These are phyloP conservation scores for Melieria picta DNA, from an alignment of 2,888 invertebrate species.

Conservation along the genomic window DNA sequence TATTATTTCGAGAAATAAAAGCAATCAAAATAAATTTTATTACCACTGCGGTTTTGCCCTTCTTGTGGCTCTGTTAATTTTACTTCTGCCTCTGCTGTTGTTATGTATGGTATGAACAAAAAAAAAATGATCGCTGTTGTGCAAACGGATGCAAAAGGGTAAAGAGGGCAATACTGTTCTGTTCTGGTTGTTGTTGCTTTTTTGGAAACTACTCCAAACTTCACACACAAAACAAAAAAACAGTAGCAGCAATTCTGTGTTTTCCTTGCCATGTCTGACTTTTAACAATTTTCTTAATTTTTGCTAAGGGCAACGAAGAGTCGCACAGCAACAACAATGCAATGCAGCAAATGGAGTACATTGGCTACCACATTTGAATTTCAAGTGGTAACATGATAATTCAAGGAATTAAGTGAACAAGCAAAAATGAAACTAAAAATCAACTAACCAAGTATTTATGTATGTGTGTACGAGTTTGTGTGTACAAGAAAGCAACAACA, in stretches of 20 bases:
- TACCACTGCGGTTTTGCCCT: slow-evolving; percentile 19
- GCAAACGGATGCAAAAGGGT: no score
- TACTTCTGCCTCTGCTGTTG: slow-evolving; percentile 3
- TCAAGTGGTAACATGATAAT: slow-evolving; percentile 11
- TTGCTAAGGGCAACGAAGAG: no score
- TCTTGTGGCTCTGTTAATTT: neutral
- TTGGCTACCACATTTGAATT: no score
- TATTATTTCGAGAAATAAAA: slow-evolving; percentile 31
- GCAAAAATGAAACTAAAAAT: slow-evolving; percentile 4
- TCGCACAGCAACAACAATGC: no score
- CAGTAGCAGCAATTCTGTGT: no score
- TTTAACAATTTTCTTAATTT: neutral
- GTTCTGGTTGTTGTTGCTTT: no score
- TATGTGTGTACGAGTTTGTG: neutral
- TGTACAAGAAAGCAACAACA: neutral
- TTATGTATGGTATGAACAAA: neutral
- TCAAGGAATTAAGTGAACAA: slow-evolving; percentile 17
- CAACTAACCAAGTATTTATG: neutral
- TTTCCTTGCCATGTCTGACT: neutral
- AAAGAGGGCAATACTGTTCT: no score
- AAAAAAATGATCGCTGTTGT: neutral
- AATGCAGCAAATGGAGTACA: no score
- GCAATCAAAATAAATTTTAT: slow-evolving; percentile 31
- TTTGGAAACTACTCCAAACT: no score
- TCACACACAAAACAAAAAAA: no score